Evolutionary conservation across 2,888 invertebrate species (phyloP), one percentile per base, ranked within the genome.

Genomic region (Tachina grossa): DNA sequence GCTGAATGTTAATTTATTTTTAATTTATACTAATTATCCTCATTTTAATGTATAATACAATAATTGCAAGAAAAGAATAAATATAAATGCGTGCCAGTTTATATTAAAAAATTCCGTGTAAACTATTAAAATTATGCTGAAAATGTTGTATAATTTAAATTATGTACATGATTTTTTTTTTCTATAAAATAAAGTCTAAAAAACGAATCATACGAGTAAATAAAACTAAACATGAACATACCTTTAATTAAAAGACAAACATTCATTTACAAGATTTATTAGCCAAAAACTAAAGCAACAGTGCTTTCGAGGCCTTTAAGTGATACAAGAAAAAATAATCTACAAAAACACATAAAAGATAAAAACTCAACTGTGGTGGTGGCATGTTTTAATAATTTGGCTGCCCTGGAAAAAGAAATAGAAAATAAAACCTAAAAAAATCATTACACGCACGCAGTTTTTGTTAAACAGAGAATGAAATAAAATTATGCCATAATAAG

Each of bases 401-500:
- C 47, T 69, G 43, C 6, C n/a, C 31, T 31, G 6, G 6, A 71
- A 5, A 51, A 9, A 74, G 13, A 59, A 69, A 39, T 16, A 55
- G 41, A 71, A 1, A 71, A 14, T 31, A 0, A 31, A 53, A 43
- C 4, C 41, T 59, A 75, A 59, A 41, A 31, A 65, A 65, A 51
- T 69, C 57, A 79, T 84, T 61, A 39, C 45, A 41, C 78, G 74
- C 81, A 84, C 84, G 84, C 79, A 84, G 59, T 75, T 80, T 63
- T 75, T 51, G 39, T 47, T 45, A 45, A 47, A 13, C 16, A 69
- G 22, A 53, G 53, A 68, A n/a, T n/a, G n/a, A n/a, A n/a, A n/a
- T n/a, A n/a, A n/a, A n/a, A n/a, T n/a, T n/a, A 79, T 43, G 19
- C 51, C 79, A 79, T 31, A 72, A 49, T 61, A 66, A 80, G 66